Evolutionary conservation across 2,888 invertebrate species (phyloP), one percentile per base, ranked within the genome.

Genomic region (Eristalis pertinax): DNA sequence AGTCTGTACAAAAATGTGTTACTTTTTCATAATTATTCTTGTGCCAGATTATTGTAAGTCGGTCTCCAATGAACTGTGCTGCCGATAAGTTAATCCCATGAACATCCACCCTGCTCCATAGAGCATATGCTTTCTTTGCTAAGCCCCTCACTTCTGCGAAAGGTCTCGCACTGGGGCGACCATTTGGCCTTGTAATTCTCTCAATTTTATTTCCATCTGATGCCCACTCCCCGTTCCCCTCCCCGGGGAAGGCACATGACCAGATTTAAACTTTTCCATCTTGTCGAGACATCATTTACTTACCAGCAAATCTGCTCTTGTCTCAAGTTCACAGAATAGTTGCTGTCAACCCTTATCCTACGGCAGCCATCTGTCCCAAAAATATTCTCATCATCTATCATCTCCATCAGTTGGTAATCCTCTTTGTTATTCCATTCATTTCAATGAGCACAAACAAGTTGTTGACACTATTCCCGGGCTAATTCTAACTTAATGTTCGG

Each of bases 401-500:
- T 50, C 50, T 50, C 50, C 50, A 50, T 19, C 50, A 19, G 43
- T 10, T 24, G 1, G 13, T 58, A 70, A 70, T 58, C 58, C 22
- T 43, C 15, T n/a, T 58, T 24, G 35, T 35, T 15, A 35, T 26
- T 38, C 60, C 3, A 22, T 24, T 58, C 68, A 32, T 68, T 15
- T 68, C 68, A 50, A 50, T 70, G 38, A 13, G 38, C 24, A n/a
- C 7, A 26, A 22, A 50, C 50, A 7, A 22, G 38, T 19, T 41
- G 60, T 62, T 41, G 72, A 41, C n/a, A 29, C 38, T 41, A 35
- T 8, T 62, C 38, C 35, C 24, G 29, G 67, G 15, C 60, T 67
- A 72, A 77, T 62, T 83, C 24, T 3, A 83, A 73, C 58, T 69
- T 58, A 73, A 73, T 78, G 32, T 58, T n/a, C 63, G 56, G 58